phyloP scores from a whole-genome alignment of 1,140 invertebrate species.

The Drosophila parabipectinata region DNA sequence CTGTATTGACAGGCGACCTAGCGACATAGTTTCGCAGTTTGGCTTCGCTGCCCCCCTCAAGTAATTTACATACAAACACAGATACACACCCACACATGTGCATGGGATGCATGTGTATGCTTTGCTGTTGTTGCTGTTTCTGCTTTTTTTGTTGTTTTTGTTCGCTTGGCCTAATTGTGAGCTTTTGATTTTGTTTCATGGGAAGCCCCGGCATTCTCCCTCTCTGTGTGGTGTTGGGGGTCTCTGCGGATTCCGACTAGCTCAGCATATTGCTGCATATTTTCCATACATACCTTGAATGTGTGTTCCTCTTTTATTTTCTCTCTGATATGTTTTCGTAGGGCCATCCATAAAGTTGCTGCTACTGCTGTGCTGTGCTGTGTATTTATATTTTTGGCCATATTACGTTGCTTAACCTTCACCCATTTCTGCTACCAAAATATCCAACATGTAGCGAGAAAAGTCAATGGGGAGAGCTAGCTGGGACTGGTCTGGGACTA shows the following conservation, averaged over 20 bases:
- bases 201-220: slow-evolving; percentile 29
- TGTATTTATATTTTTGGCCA: slow-evolving; percentile 66
- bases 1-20: slow-evolving; percentile 62
- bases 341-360: slow-evolving; percentile 43
- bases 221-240: not conserved
- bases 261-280: slow-evolving; percentile 60
- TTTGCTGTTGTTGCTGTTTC: not conserved
- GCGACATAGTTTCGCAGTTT: slow-evolving; percentile 73
- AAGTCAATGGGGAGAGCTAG: slow-evolving; percentile 12
- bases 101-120: slow-evolving; percentile 42
- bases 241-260: slow-evolving; percentile 41
- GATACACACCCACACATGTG: slow-evolving; percentile 31
- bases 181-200: slow-evolving; percentile 79
- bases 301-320: slow-evolving; percentile 35
- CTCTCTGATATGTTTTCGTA: slow-evolving; percentile 23
- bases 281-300: slow-evolving; percentile 70
- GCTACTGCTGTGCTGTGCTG: slow-evolving; percentile 3
- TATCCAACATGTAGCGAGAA: slow-evolving; percentile 9
- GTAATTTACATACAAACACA: slow-evolving; percentile 68
- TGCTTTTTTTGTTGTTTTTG: slow-evolving; percentile 3
- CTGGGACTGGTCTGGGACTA: not conserved
- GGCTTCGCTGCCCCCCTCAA: slow-evolving; percentile 63
- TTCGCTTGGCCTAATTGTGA: slow-evolving; percentile 76
- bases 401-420: slow-evolving; percentile 75
- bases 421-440: slow-evolving; percentile 62